Evolutionary conservation across 1,140 invertebrate species (phyloP), one percentile per base, ranked within the genome.

Genomic region (Aphidius gifuensis): DNA sequence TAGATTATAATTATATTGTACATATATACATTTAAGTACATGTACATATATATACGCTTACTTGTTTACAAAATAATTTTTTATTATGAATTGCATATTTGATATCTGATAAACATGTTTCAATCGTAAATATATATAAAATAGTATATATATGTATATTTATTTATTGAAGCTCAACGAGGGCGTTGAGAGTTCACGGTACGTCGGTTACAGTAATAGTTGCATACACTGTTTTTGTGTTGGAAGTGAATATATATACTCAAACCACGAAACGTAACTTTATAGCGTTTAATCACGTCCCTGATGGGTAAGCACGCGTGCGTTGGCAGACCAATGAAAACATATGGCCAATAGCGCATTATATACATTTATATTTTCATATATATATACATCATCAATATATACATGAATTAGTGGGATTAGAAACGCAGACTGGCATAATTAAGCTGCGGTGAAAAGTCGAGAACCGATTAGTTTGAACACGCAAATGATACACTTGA

Each of bases 241-340:
- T 32, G 44, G 44, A 32, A 9, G 44, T 32, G 23, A 32, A 32
- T 32, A 32, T 32, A 32, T 44, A 44, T 44, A 16, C 44, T 16
- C 7, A 23, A 38, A 23, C 44, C 47, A 9, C 58, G 58, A 47
- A 49, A 53, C 48, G 62, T 64, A 58, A 61, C 57, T 46, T 57
- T 61, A 58, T 61, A 61, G 64, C 64, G 47, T 65, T 65, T 65
- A 65, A 65, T 65, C 60, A 51, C 64, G 48, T 50, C 49, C 47
- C 47, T 32, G 23, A 32, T 32, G 23, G 23, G 23, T 32, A 32
- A 32, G 48, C 50, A 45, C 48, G 39, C 58, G 58, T 58, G 47
- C 38, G 55, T 50, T 64, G 53, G 54, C 60, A 50, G 16, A 49
- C 56, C 60, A 60, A 49, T 60, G 58, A 62, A 62, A 58, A 46